Evolutionary conservation across 2,888 invertebrate species (phyloP), one percentile per base, ranked within the genome.

Genomic region (Herminia tarsipennalis): DNA sequence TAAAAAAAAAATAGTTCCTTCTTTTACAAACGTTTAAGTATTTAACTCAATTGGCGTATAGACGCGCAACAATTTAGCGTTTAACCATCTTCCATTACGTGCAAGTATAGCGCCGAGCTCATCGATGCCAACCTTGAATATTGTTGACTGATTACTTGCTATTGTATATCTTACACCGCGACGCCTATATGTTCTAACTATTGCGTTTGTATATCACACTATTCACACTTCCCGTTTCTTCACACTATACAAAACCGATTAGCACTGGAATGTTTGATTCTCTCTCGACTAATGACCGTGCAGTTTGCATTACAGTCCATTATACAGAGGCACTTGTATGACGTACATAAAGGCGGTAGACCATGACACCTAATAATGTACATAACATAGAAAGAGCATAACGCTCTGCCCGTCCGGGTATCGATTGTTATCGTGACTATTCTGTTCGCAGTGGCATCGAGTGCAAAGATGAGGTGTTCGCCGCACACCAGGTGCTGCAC

Each of bases 401-500:
- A n/a, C 16, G 51, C 50, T 42, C 42, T 60, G 69, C 62, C 58
- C 62, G 18, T 36, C 41, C 52, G 66, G 70, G 67, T 70, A 59
- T 58, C 61, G 56, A 66, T 73, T 76, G 71, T 78, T 74, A 72
- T 66, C 64, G 73, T 74, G 47, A 58, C 83, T 89, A 14, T 65
- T 76, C 71, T 86, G 81, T 86, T 66, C 91, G 65, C 93, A 96
- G 96, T 93, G 95, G 94, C 83, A 93, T 96, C 88, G 96, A 96
- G 93, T 93, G 94, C 92, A 93, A 94, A 90, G 93, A 95, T 93
- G 95, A 95, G 87, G 93, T 96, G 76, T 95, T 95, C 81, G 95
- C 95, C 73, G 92, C 93, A 81, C 93, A 94, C 81, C 92, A 89
- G 76, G 80, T 89, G 83, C 85, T 80, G 78, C 83, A 86, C 74